phyloP scores from a whole-genome alignment of 1,140 invertebrate genomes.

The Mesaphorura yosii region DNA sequence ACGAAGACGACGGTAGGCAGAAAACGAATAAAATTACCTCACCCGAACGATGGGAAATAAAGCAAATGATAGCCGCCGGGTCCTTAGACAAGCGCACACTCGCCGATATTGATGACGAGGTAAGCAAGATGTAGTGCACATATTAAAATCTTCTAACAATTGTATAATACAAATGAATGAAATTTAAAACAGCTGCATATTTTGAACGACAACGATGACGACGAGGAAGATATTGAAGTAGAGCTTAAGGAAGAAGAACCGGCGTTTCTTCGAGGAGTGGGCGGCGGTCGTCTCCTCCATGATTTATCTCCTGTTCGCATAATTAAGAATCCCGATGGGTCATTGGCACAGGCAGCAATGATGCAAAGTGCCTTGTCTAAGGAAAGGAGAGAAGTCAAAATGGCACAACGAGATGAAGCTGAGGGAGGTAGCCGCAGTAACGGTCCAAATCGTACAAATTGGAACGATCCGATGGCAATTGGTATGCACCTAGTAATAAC shows the following conservation, averaged over 20 bases:
- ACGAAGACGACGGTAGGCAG: constrained; percentile 63
- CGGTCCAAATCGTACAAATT: constrained; percentile 68
- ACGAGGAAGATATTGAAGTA: constrained; percentile 97
- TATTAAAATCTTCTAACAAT: background rate
- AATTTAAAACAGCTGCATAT: constrained; percentile 34
- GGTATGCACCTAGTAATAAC: constrained; percentile 36
- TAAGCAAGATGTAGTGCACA: constrained; percentile 45
- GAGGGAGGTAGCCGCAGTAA: constrained; percentile 26
- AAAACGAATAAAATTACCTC: constrained; percentile 85
- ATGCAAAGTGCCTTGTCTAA: constrained; percentile 98
- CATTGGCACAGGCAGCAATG: constrained; percentile 94
- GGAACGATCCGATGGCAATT: constrained; percentile 91
- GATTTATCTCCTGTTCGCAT: constrained; percentile 92
- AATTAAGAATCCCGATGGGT: constrained; percentile 98
- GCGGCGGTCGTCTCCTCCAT: constrained; percentile 73
- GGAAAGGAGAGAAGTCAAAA: constrained; percentile 86
- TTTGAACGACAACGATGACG: constrained; percentile 78
- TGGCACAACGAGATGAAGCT: constrained; percentile 76
- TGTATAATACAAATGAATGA: background rate
- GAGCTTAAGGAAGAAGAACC: constrained; percentile 98
- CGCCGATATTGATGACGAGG: constrained; percentile 84
- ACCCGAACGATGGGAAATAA: constrained; percentile 86
- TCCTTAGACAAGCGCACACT: constrained; percentile 74
- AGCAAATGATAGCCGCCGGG: constrained; percentile 75
- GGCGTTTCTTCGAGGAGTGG: constrained; percentile 72